Evolutionary conservation across 1,140 invertebrate species (phyloP).

Genomic region (Yoshiicerus persimilis): DNA sequence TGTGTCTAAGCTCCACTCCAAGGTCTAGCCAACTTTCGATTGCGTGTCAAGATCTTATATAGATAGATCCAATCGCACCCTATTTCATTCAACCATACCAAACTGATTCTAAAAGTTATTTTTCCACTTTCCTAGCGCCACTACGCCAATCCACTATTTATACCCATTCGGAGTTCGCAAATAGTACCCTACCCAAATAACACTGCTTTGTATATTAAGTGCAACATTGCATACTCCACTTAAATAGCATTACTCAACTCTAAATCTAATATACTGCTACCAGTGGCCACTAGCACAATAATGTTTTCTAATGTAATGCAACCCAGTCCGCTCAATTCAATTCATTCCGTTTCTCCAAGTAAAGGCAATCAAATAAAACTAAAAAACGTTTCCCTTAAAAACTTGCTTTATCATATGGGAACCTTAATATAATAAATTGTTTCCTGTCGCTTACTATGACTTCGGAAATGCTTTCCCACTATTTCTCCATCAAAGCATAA

Average conservation of each 20-base stretch:
- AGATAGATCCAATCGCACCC: not conserved
- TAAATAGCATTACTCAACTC: not conserved
- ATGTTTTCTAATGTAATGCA: not conserved
- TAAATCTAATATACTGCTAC: not conserved
- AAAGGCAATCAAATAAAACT: not conserved
- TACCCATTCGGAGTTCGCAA: too few relatives aligned
- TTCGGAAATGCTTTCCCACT: not conserved
- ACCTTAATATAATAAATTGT: not conserved
- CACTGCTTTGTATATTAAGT: not conserved
- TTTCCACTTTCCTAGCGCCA: not conserved
- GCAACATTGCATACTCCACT: not conserved
- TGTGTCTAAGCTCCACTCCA: not conserved
- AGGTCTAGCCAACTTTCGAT: not conserved
- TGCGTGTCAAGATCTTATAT: constrained; percentile 1
- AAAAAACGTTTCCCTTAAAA: not conserved
- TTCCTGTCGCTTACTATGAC: not conserved
- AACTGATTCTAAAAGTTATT: not conserved
- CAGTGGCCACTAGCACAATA: too few relatives aligned
- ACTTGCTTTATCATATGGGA: not conserved
- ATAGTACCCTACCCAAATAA: not conserved
- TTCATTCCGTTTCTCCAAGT: not conserved
- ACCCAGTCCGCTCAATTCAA: not conserved
- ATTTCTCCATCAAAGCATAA: not conserved
- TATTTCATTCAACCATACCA: not conserved
- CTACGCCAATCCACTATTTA: too few relatives aligned